phyloP scores from a whole-genome alignment of 1,140 invertebrate genomes.

The Zaprionus kolodkinae region DNA sequence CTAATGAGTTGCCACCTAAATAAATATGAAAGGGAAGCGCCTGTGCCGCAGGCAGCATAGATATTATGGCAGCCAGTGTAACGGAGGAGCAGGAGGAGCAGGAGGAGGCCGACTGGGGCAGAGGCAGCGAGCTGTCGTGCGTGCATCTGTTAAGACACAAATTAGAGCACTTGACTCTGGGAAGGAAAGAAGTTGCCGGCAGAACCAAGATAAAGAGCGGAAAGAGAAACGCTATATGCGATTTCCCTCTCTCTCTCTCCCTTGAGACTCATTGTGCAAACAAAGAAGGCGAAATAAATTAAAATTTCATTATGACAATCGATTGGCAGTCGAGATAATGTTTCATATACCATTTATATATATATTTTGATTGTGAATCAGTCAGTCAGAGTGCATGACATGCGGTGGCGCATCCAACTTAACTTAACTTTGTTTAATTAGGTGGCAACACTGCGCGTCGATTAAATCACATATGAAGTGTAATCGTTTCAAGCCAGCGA shows the following conservation, averaged over 20 bases:
- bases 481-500: too few species aligned
- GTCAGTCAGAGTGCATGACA: too few species aligned
- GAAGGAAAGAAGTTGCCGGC: constrained; percentile 11
- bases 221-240: background rate
- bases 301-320: background rate
- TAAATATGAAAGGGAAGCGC: constrained; percentile 63
- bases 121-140: constrained; percentile 30
- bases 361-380: too few species aligned
- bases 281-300: background rate
- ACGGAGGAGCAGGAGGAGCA: too few species aligned
- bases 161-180: constrained; percentile 61
- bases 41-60: constrained; percentile 28
- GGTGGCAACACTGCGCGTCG: too few species aligned
- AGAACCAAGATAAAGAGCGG: background rate
- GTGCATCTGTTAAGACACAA: constrained; percentile 57
- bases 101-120: too few species aligned
- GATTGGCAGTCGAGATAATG: background rate
- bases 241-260: background rate
- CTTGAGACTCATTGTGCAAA: background rate
- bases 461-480: too few species aligned
- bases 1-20: constrained; percentile 65
- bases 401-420: too few species aligned
- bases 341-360: too few species aligned
- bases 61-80: background rate
- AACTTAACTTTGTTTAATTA: too few species aligned